Percentiles rank a stretch among this genome's conserved stretches.
Evolutionary conservation across 2,888 invertebrate species (phyloP).

Genomic region (Quadroppia sp.): DNA sequence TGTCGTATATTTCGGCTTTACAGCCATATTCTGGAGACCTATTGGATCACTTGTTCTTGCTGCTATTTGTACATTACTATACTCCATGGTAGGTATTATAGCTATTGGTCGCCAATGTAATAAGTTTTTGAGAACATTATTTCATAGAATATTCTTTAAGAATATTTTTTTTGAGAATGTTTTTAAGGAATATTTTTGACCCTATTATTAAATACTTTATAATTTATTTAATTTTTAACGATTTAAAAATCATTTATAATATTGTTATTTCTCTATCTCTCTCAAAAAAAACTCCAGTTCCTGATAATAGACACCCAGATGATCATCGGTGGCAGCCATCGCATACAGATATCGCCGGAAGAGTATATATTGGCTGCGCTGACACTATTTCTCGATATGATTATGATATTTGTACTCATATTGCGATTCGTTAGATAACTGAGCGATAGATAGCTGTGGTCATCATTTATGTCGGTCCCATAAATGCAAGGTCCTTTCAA

Average conservation of each 20-base stretch:
- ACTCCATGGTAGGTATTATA: conserved; percentile 62
- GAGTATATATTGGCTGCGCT: conserved; percentile 91
- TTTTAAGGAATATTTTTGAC: too few species aligned
- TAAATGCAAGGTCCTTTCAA: too few species aligned
- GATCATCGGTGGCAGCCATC: conserved; percentile 86
- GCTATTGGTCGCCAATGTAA: too few species aligned
- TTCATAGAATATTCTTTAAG: too few species aligned
- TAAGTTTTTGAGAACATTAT: neutral
- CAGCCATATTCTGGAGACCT: conserved; percentile 61
- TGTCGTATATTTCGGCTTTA: conserved; percentile 72
- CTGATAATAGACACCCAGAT: conserved; percentile 85
- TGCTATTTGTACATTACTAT: conserved; percentile 76
- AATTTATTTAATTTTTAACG: too few species aligned
- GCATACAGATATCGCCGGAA: conserved; percentile 82
- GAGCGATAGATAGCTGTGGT: too few species aligned
- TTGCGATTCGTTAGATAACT: too few species aligned
- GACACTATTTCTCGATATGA: conserved; percentile 79
- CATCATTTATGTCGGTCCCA: too few species aligned
- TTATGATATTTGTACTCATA: conserved; percentile 63
- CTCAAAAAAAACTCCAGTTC: conserved; percentile 59
- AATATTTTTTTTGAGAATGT: too few species aligned
- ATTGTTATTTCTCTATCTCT: neutral
- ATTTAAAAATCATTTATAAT: too few species aligned
- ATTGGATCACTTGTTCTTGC: conserved; percentile 65
- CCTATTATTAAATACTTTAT: too few species aligned